phyloP scores from a whole-genome alignment of 2,888 invertebrate species.

The Apotomis betuletana region DNA sequence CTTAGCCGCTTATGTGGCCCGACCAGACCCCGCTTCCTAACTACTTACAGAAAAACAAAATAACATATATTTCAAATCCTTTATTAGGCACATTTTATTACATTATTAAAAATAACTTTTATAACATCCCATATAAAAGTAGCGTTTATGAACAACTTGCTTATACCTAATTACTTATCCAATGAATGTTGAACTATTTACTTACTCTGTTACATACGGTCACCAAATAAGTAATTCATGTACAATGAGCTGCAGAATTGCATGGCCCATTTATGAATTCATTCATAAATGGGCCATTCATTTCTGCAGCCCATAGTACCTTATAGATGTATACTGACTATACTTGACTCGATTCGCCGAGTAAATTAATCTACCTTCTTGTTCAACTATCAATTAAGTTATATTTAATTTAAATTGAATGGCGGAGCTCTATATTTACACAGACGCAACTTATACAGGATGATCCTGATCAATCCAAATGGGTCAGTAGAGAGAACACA shows the following conservation, averaged over 20 bases:
- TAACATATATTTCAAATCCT: neutral
- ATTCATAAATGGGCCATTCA: too few species aligned
- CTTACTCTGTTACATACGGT: too few species aligned
- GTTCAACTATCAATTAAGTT: too few species aligned
- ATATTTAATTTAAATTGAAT: neutral
- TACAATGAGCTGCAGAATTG: too few species aligned
- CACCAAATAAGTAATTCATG: too few species aligned
- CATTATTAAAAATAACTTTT: conserved; percentile 15
- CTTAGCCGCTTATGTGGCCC: too few species aligned
- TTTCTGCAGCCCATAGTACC: too few species aligned
- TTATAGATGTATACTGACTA: too few species aligned
- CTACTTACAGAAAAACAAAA: neutral
- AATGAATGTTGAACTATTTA: neutral
- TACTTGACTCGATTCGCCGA: too few species aligned
- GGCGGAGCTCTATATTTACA: neutral
- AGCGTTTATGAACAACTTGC: conserved; percentile 7
- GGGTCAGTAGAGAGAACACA: neutral
- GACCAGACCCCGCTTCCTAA: too few species aligned
- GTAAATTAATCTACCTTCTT: too few species aligned
- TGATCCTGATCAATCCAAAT: neutral
- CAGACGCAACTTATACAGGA: neutral
- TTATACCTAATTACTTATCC: neutral
- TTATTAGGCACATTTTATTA: conserved; percentile 36
- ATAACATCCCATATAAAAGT: conserved; percentile 34
- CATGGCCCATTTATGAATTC: too few species aligned